Evolutionary conservation across 1,140 invertebrate species (phyloP).

Genomic region (Daktulosphaira vitifoliae): DNA sequence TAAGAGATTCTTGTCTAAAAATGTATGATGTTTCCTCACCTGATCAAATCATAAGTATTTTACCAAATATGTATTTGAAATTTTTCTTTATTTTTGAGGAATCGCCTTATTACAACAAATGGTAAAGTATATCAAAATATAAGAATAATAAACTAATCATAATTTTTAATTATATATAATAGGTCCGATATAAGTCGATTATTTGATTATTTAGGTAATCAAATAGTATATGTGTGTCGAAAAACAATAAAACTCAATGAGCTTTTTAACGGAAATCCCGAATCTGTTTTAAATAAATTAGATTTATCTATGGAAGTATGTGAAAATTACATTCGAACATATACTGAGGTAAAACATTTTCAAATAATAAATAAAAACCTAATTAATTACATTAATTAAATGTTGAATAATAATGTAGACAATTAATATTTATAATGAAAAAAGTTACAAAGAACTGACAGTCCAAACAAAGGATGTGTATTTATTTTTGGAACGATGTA

Average conservation of each 20-base stretch:
- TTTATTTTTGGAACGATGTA: conserved; percentile 24
- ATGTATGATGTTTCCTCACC: conserved; percentile 1
- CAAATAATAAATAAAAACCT: too few relatives aligned
- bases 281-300: not conserved
- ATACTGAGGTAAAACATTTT: conserved; percentile 2
- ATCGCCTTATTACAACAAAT: conserved; percentile 12
- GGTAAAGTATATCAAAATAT: not conserved
- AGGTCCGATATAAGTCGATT: conserved; percentile 21
- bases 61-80: conserved; percentile 4
- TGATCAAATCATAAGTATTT: not conserved
- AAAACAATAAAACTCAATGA: conserved; percentile 3
- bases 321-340: conserved; percentile 12
- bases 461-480: not conserved
- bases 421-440: conserved; percentile 15
- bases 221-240: conserved; percentile 12
- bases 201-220: conserved; percentile 17
- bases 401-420: not conserved
- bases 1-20: not conserved
- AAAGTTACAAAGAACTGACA: not conserved
- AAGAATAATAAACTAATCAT: too few relatives aligned
- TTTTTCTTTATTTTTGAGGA: conserved; percentile 19
- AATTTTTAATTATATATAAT: not conserved
- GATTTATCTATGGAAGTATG: not conserved
- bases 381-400: too few relatives aligned
- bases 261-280: not conserved